phyloP scores from a whole-genome alignment of 2,113 vertebrate genomes.

The Pituophis catenifer region DNA sequence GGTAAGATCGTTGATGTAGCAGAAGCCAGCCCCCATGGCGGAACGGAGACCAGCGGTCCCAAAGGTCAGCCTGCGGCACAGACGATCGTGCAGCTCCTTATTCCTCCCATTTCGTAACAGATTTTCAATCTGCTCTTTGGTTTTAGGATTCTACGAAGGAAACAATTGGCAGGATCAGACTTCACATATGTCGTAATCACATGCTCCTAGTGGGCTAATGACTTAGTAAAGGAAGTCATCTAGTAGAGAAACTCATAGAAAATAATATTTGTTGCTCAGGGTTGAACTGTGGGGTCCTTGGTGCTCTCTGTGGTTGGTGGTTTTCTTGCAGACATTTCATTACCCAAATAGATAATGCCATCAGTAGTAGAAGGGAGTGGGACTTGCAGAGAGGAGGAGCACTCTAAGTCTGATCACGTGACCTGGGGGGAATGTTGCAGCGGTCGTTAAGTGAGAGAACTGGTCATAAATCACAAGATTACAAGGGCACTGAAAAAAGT shows the following conservation, averaged over 20 bases:
- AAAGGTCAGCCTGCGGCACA: conserved; percentile 85
- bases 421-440: too few species aligned
- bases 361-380: too few species aligned
- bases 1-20: conserved; percentile 93
- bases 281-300: not conserved
- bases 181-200: not conserved
- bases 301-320: not conserved
- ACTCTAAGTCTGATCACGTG: too few species aligned
- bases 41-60: conserved; percentile 91
- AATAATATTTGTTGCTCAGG: not conserved
- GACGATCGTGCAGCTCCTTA: conserved; percentile 78
- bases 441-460: too few species aligned
- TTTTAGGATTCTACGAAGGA: conserved; percentile 79
- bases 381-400: too few species aligned
- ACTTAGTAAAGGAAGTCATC: not conserved
- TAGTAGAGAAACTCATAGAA: not conserved
- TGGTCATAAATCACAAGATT: too few species aligned
- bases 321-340: not conserved
- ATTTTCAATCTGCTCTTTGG: conserved; percentile 81
- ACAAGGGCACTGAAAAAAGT: too few species aligned
- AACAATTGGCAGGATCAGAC: accelerated
- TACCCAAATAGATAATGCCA: not conserved
- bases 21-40: conserved; percentile 91
- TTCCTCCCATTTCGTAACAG: conserved; percentile 72
- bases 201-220: not conserved